Conservation (phyloP, 2,113 vertebrate genomes). For the Pteronura brasiliensis region DNA sequence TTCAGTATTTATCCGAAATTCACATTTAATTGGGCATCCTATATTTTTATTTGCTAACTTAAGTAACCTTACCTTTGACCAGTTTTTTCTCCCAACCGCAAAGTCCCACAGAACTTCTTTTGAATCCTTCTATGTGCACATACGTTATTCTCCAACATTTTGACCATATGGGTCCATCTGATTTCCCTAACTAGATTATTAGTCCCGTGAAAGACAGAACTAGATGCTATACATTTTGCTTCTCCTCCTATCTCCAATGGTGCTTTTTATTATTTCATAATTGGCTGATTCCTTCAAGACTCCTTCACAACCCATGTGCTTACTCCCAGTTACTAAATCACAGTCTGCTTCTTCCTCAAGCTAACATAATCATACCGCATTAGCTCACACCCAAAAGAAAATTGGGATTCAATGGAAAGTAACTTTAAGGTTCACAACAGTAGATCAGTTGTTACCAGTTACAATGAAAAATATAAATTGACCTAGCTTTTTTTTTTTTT, state of each 20-base stretch:
- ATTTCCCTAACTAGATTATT: background rate
- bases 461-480: background rate
- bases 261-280: slow-evolving; percentile 12
- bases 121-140: background rate
- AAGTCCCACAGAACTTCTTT: background rate
- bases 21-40: background rate
- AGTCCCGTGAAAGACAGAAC: background rate
- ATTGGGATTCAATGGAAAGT: background rate
- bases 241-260: background rate
- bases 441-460: background rate
- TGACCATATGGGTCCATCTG: background rate
- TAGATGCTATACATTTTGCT: background rate
- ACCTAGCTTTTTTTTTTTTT: background rate
- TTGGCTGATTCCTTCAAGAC: background rate
- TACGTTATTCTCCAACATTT: background rate
- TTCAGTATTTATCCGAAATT: slow-evolving; percentile 2
- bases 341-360: background rate
- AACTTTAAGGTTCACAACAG: background rate
- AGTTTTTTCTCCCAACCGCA: background rate
- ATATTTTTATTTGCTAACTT: background rate
- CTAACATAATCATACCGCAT: background rate
- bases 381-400: background rate
- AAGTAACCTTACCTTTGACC: background rate
- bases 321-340: background rate
- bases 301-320: background rate